Percentiles rank a stretch among this genome's conserved stretches.
Evolutionary conservation across 2,113 vertebrate genomes (phyloP).

Genomic region (Heterochromis multidens): DNA sequence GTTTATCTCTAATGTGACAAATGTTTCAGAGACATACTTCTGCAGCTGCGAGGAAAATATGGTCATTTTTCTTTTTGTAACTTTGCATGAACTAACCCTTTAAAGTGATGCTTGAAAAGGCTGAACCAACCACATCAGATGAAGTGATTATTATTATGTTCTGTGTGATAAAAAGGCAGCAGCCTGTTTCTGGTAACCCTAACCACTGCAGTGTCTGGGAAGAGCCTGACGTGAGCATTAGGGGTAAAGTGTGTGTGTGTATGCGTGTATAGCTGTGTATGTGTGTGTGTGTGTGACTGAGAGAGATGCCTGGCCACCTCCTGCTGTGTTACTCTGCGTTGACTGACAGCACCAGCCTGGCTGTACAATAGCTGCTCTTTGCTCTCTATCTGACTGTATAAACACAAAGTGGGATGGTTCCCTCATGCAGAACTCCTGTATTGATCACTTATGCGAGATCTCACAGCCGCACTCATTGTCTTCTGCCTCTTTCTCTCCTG

Average conservation of each 20-base stretch:
- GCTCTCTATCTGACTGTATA: constrained; percentile 74
- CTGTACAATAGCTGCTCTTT: constrained; percentile 70
- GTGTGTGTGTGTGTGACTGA: constrained; percentile 9
- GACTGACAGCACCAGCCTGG: constrained; percentile 67
- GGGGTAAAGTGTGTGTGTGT: not conserved
- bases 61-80: not conserved
- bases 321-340: constrained; percentile 43
- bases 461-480: constrained; percentile 72
- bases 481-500: constrained; percentile 54
- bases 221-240: not conserved
- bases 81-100: not conserved
- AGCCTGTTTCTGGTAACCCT: not conserved
- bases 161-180: not conserved
- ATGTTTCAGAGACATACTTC: not conserved
- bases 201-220: not conserved
- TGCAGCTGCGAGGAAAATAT: not conserved
- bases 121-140: not conserved
- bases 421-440: constrained; percentile 74
- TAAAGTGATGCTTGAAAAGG: not conserved
- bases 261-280: not conserved
- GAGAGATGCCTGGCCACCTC: constrained; percentile 34
- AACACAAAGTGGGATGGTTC: constrained; percentile 66
- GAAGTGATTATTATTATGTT: not conserved
- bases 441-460: constrained; percentile 73
- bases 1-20: not conserved